Evolutionary conservation across 1,140 invertebrate species (phyloP).

Genomic region (Octopus sinensis): DNA sequence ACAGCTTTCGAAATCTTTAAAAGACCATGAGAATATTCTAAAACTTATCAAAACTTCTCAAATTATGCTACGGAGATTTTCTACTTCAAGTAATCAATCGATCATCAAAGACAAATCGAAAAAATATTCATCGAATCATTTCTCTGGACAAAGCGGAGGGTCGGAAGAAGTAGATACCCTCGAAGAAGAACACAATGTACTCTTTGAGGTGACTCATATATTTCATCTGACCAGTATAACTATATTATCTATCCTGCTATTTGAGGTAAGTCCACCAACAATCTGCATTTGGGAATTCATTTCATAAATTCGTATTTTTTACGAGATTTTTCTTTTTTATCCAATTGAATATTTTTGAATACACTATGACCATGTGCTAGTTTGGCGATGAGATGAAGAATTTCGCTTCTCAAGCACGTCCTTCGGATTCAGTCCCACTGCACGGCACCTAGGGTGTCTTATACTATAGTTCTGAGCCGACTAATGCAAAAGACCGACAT

Average conservation of each 20-base stretch:
- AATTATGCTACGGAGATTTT: background rate
- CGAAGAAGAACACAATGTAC: slow-evolving; percentile 32
- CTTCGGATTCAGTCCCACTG: too few species aligned
- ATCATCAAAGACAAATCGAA: too few species aligned
- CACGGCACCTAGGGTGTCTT: too few species aligned
- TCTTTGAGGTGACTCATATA: slow-evolving; percentile 45
- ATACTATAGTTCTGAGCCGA: background rate
- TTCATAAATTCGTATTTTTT: too few species aligned
- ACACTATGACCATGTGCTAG: too few species aligned
- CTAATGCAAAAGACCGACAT: slow-evolving; percentile 57
- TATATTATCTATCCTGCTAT: slow-evolving; percentile 42
- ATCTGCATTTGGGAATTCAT: too few species aligned
- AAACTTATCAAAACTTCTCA: background rate
- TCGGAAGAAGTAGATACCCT: background rate
- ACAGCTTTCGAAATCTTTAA: background rate
- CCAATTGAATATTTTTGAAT: too few species aligned
- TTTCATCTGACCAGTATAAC: slow-evolving; percentile 48
- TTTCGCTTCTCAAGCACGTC: too few species aligned
- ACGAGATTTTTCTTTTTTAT: too few species aligned
- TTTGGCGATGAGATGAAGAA: too few species aligned
- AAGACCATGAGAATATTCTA: background rate
- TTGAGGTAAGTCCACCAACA: slow-evolving; percentile 35
- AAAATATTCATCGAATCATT: too few species aligned
- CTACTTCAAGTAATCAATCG: too few species aligned
- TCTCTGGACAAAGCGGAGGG: background rate